phyloP scores from a whole-genome alignment of 2,797 vertebrate genomes.

The Sparidentex hasta region DNA sequence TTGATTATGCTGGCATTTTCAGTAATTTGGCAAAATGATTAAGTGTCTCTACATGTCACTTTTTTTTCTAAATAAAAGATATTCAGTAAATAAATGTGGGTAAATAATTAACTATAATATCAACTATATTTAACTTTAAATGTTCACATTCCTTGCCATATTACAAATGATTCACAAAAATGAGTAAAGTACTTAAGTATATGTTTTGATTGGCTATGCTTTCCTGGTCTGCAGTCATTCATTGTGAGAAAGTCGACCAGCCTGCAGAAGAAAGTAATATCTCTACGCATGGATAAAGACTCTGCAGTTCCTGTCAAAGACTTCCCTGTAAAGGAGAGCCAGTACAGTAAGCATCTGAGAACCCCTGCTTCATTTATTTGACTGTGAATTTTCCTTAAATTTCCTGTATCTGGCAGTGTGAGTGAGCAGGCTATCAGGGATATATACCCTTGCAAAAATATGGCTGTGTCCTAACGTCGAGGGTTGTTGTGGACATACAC shows the following conservation, averaged over 20 bases:
- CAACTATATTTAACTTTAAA: not conserved
- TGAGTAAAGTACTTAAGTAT: not conserved
- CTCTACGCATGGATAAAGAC: constrained; percentile 88
- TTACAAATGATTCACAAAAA: not conserved
- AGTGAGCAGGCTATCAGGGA: not conserved
- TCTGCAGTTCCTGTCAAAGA: constrained; percentile 85
- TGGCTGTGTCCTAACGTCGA: not conserved
- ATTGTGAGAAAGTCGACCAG: constrained; percentile 90
- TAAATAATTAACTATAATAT: not conserved
- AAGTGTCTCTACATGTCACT: not conserved
- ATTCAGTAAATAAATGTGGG: not conserved
- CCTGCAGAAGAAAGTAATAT: constrained; percentile 94
- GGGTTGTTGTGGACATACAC: not conserved
- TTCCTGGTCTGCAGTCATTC: constrained; percentile 85
- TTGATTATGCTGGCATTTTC: not conserved
- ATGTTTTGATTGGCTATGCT: constrained; percentile 12
- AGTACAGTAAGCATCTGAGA: constrained; percentile 88
- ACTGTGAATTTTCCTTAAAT: not conserved
- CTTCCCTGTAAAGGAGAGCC: constrained; percentile 92
- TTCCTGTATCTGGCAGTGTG: not conserved
- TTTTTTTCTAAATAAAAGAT: not conserved
- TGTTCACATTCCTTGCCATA: not conserved
- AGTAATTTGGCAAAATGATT: not conserved
- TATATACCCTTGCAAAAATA: not conserved
- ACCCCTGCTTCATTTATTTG: not conserved